Conservation (phyloP, 2,797 vertebrate species). For the Heterohyrax brucei region DNA sequence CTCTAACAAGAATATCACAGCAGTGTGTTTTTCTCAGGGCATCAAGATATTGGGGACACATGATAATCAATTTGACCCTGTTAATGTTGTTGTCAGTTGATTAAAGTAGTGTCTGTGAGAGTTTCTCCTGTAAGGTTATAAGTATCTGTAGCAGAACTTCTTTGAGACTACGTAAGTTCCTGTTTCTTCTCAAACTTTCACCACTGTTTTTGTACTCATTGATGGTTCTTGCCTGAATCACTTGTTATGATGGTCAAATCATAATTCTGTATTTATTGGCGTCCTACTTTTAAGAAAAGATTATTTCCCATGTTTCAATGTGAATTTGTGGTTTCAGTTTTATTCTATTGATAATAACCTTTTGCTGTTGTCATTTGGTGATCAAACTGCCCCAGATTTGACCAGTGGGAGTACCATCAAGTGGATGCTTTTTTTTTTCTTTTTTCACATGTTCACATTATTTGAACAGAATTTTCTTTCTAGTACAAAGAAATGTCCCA, state of each 20-base stretch:
- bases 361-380: not conserved
- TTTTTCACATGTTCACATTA: not conserved
- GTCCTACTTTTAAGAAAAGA: not conserved
- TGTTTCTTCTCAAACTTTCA: not conserved
- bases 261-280: not conserved
- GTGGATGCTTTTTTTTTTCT: not conserved
- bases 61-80: not conserved
- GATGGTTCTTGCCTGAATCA: not conserved
- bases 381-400: not conserved
- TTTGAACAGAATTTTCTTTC: slow-evolving; percentile 35
- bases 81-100: not conserved
- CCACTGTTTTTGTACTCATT: not conserved
- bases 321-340: not conserved
- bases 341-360: not conserved
- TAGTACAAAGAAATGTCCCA: not conserved
- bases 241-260: not conserved
- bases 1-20: not conserved
- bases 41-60: not conserved
- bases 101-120: not conserved
- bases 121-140: not conserved
- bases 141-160: not conserved
- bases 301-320: not conserved
- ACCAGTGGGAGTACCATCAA: not conserved
- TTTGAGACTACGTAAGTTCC: not conserved
- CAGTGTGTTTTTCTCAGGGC: not conserved